A percentile compares a stretch with the other conserved stretches of the same genome.
phyloP scores from a whole-genome alignment of 2,888 invertebrate genomes.

The Nomada ruficornis region DNA sequence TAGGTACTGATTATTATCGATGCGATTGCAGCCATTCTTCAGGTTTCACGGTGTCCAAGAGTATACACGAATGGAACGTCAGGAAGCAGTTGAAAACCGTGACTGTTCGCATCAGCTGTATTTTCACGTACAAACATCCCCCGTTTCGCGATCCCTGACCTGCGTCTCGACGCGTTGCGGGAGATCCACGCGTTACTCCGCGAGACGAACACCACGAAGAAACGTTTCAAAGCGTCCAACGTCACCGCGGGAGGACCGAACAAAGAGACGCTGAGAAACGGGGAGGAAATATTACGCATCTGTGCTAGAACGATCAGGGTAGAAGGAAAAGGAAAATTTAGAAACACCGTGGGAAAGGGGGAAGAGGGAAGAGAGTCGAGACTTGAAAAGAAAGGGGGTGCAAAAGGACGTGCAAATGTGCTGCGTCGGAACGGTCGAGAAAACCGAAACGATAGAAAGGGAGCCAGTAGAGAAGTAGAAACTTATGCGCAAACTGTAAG shows the following conservation, averaged over 20 bases:
- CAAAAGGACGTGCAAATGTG: constrained; percentile 32
- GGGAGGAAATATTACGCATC: constrained; percentile 42
- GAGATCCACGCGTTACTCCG: constrained; percentile 24
- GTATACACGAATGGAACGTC: too few species aligned
- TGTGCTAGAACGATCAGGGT: constrained; percentile 26
- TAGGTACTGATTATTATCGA: too few species aligned
- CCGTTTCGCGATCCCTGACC: constrained; percentile 62
- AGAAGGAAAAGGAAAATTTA: constrained; percentile 18
- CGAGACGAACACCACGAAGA: constrained; percentile 25
- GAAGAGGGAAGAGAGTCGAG: constrained; percentile 19
- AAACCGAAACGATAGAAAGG: constrained; percentile 39
- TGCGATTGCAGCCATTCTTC: too few species aligned
- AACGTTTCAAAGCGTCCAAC: constrained; percentile 52
- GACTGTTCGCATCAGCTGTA: too few species aligned
- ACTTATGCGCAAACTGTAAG: constrained; percentile 68
- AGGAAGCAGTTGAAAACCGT: too few species aligned
- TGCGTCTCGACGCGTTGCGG: constrained; percentile 54
- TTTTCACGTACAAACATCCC: not conserved
- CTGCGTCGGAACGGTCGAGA: constrained; percentile 3
- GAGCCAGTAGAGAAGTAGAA: constrained; percentile 48
- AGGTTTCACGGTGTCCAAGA: too few species aligned
- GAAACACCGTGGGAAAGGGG: constrained; percentile 23
- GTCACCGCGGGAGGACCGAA: constrained; percentile 41
- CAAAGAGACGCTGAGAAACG: constrained; percentile 66
- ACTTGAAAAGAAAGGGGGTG: constrained; percentile 30